A percentile compares a stretch with the other conserved stretches of the same genome.
phyloP scores from a whole-genome alignment of 2,113 vertebrate genomes.

The Glaucidium brasilianum region DNA sequence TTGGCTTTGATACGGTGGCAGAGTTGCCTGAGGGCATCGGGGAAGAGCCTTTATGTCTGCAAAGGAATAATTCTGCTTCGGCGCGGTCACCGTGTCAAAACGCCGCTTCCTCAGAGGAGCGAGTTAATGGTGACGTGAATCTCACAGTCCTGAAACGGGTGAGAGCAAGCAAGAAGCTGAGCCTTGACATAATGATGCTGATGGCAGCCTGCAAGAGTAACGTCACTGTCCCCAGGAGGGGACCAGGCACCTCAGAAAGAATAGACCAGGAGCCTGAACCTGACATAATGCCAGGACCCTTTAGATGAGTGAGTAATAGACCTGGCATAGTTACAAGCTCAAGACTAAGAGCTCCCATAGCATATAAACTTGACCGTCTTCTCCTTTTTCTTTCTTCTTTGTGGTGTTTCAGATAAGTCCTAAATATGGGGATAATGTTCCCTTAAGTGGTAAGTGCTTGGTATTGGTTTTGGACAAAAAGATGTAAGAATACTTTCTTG shows the following conservation, averaged over 20 bases:
- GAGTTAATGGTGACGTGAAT: rapidly evolving
- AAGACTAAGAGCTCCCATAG: not conserved
- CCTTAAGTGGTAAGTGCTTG: not conserved
- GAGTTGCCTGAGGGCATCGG: not conserved
- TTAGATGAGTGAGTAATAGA: not conserved
- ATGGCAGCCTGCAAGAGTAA: not conserved
- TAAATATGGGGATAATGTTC: not conserved
- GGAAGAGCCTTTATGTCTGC: not conserved
- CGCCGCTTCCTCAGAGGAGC: rapidly evolving
- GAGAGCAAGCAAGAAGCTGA: not conserved
- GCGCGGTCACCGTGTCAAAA: rapidly evolving
- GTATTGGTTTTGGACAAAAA: not conserved
- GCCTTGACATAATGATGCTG: not conserved
- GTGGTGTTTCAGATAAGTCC: not conserved
- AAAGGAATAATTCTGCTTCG: not conserved
- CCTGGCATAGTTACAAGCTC: rapidly evolving
- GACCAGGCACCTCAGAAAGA: not conserved
- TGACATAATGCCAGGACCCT: not conserved
- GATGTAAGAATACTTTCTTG: not conserved
- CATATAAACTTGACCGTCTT: not conserved
- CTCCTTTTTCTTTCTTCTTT: not conserved
- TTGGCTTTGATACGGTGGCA: not conserved
- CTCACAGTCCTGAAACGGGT: not conserved
- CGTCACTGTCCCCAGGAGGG: not conserved
- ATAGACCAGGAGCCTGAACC: not conserved